Base-by-base conservation (phyloP, 2,888 invertebrate species). In the Cyrtodaria siliqua region DNA sequence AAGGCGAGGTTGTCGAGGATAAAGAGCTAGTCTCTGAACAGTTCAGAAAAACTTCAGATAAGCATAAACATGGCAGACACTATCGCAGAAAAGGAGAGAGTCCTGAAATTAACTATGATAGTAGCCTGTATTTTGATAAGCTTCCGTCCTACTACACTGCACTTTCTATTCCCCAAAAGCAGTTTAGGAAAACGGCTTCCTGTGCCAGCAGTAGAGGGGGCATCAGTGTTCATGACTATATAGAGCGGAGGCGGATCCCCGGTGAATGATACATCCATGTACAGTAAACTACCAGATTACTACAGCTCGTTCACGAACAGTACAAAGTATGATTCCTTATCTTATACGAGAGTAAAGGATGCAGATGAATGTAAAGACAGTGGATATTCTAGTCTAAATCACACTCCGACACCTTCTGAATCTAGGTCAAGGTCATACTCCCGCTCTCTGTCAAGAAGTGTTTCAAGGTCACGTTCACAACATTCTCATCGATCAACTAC, bases 301-400 rank as follows among this genome's bases (percentile, higher is more conserved):
- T 85, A 88, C 73, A 89, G 87, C 67, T 90, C 90, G 74, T 92
- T 91, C 78, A 91, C 91, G 23, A 92, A 92, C 79, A 92, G 91
- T 79, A 89, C 89, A 3, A 88, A 87, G 49, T 92, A 92, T 60
- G 91, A 91, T 61, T 77, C 52, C 26, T 52, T 55, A 2, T 38
- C 14, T 29, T 56, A 64, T 33, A 69, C 72, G 23, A 52, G 68
- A n/a, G 44, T 55, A 18, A 82, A 84, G 49, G 67, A 64, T 50
- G 76, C 61, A 20, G 70, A 79, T 20, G 83, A 83, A 24, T 81
- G 81, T 60, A 83, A 78, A 44, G 68, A 67, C 47, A 83, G 83
- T 78, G 85, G 85, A 20, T 85, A 85, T 64, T 84, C 84, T 29
- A 84, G 84, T 76, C 53, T 79, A 2, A 74, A 76, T 53, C 78